Evolutionary conservation across 2,797 vertebrate species (phyloP).

Genomic region (Danio albolineatus): DNA sequence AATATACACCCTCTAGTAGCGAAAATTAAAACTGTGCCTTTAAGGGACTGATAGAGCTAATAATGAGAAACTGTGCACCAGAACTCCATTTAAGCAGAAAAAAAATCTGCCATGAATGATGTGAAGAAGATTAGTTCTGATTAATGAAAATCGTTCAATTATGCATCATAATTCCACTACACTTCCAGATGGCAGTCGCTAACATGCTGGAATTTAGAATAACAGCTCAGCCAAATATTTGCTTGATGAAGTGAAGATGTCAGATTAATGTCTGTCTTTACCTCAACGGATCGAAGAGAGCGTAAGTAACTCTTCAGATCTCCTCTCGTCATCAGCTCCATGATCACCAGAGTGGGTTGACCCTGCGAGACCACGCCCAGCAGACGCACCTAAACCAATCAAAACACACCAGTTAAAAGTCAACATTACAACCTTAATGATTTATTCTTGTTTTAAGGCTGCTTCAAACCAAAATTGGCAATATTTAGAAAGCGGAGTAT

Average conservation of each 20-base stretch:
- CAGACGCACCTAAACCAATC: conserved; percentile 87
- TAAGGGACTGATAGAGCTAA: too few relatives aligned
- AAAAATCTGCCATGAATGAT: not conserved
- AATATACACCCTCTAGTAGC: too few relatives aligned
- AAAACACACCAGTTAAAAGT: not conserved
- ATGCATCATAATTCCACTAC: not conserved
- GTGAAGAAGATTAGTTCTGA: not conserved
- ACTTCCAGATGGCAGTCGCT: not conserved
- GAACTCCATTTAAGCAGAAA: not conserved
- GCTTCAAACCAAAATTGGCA: not conserved
- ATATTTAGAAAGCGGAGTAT: not conserved
- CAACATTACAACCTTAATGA: not conserved
- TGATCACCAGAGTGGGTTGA: conserved; percentile 97
- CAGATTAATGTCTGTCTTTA: conserved; percentile 57
- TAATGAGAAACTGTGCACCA: not conserved
- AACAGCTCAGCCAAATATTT: not conserved
- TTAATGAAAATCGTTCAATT: not conserved
- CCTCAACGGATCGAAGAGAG: conserved; percentile 92
- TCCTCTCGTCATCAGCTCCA: conserved; percentile 98
- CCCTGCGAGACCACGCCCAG: conserved; percentile 98
- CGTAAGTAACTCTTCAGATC: conserved; percentile 97
- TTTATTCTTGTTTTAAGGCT: not conserved
- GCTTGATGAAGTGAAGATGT: not conserved
- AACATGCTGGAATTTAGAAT: not conserved
- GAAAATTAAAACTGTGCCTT: too few relatives aligned